Evolutionary conservation across 2,797 vertebrate genomes (phyloP), one percentile per base, ranked within the genome.

Genomic region (Halcyon leucocephala): DNA sequence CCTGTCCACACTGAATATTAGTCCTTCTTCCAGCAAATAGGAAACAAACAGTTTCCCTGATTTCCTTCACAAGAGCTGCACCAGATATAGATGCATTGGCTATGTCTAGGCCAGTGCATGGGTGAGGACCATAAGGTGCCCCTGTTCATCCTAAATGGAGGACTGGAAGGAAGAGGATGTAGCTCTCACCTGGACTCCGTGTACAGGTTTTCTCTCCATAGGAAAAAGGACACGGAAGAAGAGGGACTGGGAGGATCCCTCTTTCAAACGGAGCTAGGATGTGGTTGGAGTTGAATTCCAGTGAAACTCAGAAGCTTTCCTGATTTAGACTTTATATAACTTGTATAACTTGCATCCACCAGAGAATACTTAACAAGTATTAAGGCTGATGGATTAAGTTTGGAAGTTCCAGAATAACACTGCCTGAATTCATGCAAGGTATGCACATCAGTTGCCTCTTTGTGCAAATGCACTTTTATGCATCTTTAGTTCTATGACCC

Each of bases 1-100:
- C 4, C 37, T 35, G 10, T 41, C 14, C 29, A 14, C 33, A 25
- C 0, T 12, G 28, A 65, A 20, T 29, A 35, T 21, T 26, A 60
- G 3, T 24, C 2, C 7, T 62, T 48, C 1, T 49, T 70, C 24
- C 33, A 12, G 17, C 0, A 0, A 86, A 67, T 1, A 19, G 29
- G 37, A 39, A 67, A 48, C 18, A 52, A 71, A 17, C 22, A 28
- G 52, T 58, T 70, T 73, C 19, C 14, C 7, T 51, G 28, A 35
- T 73, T 52, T 57, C 5, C n/a, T 62, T 73, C 25, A 39, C 4
- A 48, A 74, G 9, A 70, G 5, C 17, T 19, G n/a, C 14, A 51
- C 1, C 4, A 73, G 35, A 26, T 41, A 12, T 3, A 73, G 37
- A 15, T 12, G 14, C 8, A 9, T 5, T 26, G 26, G 13, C 28